Percentiles rank a stretch among this genome's conserved stretches.
phyloP scores from a whole-genome alignment of 2,888 invertebrate species.

The Pyrocoelia pectoralis region DNA sequence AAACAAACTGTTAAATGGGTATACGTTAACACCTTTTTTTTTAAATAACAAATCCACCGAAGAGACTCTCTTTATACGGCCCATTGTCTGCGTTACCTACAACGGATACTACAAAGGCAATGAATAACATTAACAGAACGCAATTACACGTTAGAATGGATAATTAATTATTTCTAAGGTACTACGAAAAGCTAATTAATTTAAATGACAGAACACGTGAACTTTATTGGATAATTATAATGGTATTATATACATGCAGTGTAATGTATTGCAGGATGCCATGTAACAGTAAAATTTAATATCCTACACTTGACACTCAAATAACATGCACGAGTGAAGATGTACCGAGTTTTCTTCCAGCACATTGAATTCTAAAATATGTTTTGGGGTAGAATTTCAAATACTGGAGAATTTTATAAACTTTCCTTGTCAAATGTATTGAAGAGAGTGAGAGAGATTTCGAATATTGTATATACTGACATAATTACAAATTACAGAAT shows the following conservation, averaged over 20 bases:
- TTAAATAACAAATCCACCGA: not conserved
- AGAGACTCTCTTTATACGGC: not conserved
- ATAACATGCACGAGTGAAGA: slow-evolving; percentile 19
- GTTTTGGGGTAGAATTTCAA: not conserved
- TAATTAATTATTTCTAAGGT: not conserved
- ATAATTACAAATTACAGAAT: too few relatives aligned
- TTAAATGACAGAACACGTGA: not conserved
- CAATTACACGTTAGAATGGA: not conserved
- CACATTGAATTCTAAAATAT: slow-evolving; percentile 9
- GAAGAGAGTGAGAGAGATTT: not conserved
- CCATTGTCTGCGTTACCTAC: too few relatives aligned
- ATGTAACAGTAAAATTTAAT: slow-evolving; percentile 24
- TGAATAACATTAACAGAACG: too few relatives aligned
- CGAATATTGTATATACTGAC: too few relatives aligned
- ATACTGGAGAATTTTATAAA: not conserved
- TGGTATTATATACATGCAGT: not conserved
- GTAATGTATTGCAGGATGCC: slow-evolving; percentile 3
- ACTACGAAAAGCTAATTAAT: not conserved
- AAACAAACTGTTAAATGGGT: not conserved
- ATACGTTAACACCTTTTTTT: not conserved
- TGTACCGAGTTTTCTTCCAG: slow-evolving; percentile 16
- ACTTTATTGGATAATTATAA: too few relatives aligned
- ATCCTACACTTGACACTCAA: slow-evolving; percentile 25
- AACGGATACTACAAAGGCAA: too few relatives aligned
- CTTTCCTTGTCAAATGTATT: not conserved